phyloP scores from a whole-genome alignment of 2,888 invertebrate species.

The Rhaphigaster nebulosa region DNA sequence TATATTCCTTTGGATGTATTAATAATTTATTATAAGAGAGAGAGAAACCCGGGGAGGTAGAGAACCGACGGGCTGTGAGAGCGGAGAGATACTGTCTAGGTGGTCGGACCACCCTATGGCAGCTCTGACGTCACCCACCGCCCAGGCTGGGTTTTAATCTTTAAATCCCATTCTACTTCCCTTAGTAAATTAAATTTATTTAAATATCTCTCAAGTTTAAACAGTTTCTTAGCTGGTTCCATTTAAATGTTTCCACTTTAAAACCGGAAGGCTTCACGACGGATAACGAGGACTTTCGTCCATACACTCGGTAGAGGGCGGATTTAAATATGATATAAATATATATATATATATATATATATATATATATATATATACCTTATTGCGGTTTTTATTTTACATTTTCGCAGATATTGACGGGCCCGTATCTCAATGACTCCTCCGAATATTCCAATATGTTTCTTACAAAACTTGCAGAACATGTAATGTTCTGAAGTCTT shows the following conservation, averaged over 20 bases:
- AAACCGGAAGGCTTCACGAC: not conserved
- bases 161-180: constrained; percentile 50
- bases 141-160: constrained; percentile 44
- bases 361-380: too few relatives aligned
- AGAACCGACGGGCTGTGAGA: not conserved
- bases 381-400: too few relatives aligned
- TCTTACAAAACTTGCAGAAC: too few relatives aligned
- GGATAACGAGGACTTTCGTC: not conserved
- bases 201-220: constrained; percentile 37
- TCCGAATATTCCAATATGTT: too few relatives aligned
- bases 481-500: too few relatives aligned
- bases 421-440: too few relatives aligned
- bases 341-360: too few relatives aligned
- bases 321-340: not conserved
- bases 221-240: not conserved
- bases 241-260: not conserved
- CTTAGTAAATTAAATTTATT: not conserved
- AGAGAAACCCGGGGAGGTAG: not conserved
- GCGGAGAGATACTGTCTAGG: constrained; percentile 19
- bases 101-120: constrained; percentile 54
- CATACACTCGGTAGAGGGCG: not conserved
- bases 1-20: not conserved
- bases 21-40: constrained; percentile 5
- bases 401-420: too few relatives aligned
- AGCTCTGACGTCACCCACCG: constrained; percentile 48